These are phyloP conservation scores for Rhamnusium bicolor DNA, from an alignment of 2,888 invertebrate species.

Conservation along the genomic window DNA sequence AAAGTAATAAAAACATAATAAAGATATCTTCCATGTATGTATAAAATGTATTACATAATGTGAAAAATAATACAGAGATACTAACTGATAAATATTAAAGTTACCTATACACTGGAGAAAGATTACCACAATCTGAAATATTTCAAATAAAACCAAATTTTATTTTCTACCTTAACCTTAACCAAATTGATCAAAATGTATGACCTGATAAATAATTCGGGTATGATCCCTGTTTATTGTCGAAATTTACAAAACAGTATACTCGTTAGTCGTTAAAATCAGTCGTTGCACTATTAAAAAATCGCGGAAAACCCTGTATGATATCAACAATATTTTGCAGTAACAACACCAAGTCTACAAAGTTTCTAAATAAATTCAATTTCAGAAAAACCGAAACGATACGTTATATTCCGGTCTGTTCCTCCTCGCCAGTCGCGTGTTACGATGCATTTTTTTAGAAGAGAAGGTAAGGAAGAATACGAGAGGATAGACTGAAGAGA, in stretches of 20 bases:
- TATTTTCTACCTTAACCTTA: constrained; percentile 8
- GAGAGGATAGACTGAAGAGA: constrained; percentile 45
- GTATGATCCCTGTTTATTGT: constrained; percentile 59
- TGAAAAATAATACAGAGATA: too few species aligned
- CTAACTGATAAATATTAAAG: not conserved
- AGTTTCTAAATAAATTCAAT: not conserved
- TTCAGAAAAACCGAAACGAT: not conserved
- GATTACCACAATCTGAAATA: not conserved
- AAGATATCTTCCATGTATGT: not conserved
- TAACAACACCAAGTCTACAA: not conserved
- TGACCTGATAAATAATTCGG: constrained; percentile 50
- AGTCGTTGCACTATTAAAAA: constrained; percentile 22
- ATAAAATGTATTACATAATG: not conserved
- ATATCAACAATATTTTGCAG: not conserved
- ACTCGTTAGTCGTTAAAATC: constrained; percentile 31
- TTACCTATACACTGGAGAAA: not conserved
- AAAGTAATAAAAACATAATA: not conserved
- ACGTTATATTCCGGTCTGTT: not conserved
- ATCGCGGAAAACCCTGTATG: constrained; percentile 4
- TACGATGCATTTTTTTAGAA: not conserved
- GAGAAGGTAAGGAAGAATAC: not conserved
- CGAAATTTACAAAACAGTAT: constrained; percentile 48
- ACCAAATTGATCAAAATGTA: not conserved
- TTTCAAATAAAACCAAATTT: not conserved
- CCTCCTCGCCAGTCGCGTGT: not conserved